These are phyloP conservation scores for Ptilorrhoa leucosticta DNA, from an alignment of 2,113 vertebrate genomes.

Conservation along the genomic window DNA sequence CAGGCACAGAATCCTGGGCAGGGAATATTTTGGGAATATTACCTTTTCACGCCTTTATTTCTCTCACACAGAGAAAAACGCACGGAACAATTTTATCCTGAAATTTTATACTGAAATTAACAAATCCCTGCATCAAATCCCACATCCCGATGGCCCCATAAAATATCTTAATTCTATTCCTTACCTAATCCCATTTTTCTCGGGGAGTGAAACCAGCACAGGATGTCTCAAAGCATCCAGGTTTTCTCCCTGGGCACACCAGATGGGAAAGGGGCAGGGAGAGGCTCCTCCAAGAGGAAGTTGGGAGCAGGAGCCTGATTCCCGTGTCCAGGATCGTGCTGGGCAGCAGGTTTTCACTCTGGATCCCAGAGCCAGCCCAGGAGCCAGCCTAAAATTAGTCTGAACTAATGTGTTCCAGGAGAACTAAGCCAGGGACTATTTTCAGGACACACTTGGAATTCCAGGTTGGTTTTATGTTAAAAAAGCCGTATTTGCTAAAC, in stretches of 20 bases:
- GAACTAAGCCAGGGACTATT: background rate
- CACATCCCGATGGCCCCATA: background rate
- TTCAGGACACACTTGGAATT: background rate
- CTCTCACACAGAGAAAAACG: background rate
- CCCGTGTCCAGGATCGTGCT: background rate
- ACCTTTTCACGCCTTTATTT: background rate
- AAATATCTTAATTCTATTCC: background rate
- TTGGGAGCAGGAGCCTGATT: background rate
- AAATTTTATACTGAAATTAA: background rate
- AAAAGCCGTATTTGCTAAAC: background rate
- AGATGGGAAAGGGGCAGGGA: constrained; percentile 8
- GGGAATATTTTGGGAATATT: background rate
- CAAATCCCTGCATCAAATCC: background rate
- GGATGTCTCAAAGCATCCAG: background rate
- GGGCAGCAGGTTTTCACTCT: constrained; percentile 26
- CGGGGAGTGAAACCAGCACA: background rate
- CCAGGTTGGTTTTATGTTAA: background rate
- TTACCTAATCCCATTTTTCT: background rate
- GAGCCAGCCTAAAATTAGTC: constrained; percentile 21
- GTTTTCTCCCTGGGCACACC: background rate
- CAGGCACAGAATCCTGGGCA: background rate
- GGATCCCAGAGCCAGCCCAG: background rate
- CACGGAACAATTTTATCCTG: background rate
- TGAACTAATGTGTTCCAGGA: background rate
- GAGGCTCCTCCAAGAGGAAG: constrained; percentile 3